Evolutionary conservation across 2,888 invertebrate species (phyloP), one percentile per base, ranked within the genome.

Genomic region (Cryptus viduatorius): DNA sequence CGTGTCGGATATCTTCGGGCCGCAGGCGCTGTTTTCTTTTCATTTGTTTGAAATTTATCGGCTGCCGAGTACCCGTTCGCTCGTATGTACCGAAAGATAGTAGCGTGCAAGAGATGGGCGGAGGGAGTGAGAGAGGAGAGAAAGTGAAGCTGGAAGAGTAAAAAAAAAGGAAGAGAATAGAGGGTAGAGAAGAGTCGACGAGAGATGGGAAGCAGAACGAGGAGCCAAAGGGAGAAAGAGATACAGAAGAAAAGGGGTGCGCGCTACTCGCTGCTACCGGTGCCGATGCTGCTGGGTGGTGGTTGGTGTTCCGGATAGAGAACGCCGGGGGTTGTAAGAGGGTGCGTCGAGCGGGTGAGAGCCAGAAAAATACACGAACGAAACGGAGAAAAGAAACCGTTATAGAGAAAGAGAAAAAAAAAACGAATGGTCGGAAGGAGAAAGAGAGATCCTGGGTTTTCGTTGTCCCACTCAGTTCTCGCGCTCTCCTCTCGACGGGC

Each of bases 1-100:
- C 78, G 69, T 71, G 78, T 67, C 56, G 82, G 83, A 86, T 86
- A 87, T 88, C 87, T 87, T 87, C 65, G 85, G 77, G 82, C 78
- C 73, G 85, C 87, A 80, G 85, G 76, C 86, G 83, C 85, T 89
- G 89, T 87, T 90, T 89, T 89, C 88, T 88, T 90, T 90, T 89
- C 87, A 88, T 90, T 89, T 87, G 88, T 87, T 89, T 87, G 87
- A 87, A 89, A 91, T 89, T 91, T 90, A 90, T 91, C 88, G 90
- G 86, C 79, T 85, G 79, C 79, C 85, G 86, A 83, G 84, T 86
- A 86, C 85, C 86, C 84, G 82, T 81, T 81, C 82, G 86, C 84
- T 79, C 59, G 59, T 61, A 75, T 78, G 67, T 67, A 69, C 67
- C 46, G 75, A 56, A 59, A 65, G 64, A 68, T 76, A 81, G 76